Conservation (phyloP, 2,797 vertebrate genomes). For the Emys orbicularis region DNA sequence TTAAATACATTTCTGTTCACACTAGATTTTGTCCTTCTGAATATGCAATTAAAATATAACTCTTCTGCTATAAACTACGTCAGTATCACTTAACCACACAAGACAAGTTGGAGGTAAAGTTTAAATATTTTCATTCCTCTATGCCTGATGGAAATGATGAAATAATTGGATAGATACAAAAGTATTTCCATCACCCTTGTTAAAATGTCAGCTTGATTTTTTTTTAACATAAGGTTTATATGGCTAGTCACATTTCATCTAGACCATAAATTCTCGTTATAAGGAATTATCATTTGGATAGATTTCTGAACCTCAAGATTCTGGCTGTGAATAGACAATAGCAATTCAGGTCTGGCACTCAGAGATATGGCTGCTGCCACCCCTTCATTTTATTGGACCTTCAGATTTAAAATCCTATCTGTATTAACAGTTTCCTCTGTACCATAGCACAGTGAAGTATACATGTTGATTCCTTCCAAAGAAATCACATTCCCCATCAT, state of each 20-base stretch:
- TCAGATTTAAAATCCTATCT: background rate
- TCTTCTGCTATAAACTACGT: slow-evolving; percentile 37
- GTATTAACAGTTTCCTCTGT: background rate
- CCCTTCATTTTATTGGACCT: background rate
- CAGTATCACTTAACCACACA: background rate
- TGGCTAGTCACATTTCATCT: slow-evolving; percentile 20
- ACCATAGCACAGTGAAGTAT: background rate
- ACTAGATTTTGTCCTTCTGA: background rate
- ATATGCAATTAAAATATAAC: no score
- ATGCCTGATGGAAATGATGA: slow-evolving; percentile 57
- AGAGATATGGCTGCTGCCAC: background rate
- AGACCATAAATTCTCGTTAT: slow-evolving; percentile 24
- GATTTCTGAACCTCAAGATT: background rate
- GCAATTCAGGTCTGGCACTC: background rate
- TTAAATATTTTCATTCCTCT: slow-evolving; percentile 22
- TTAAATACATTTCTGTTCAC: background rate
- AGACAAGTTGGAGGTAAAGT: slow-evolving; percentile 16
- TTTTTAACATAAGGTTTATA: slow-evolving; percentile 34
- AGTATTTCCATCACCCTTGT: background rate
- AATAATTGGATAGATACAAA: slow-evolving; percentile 33
- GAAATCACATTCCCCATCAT: background rate
- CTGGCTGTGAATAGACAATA: slow-evolving; percentile 47
- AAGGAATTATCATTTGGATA: slow-evolving; percentile 20
- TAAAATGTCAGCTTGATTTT: slow-evolving; percentile 27
- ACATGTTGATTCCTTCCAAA: background rate